Percentiles rank a stretch among this genome's conserved stretches.
These are phyloP conservation scores for Lacerta bilineata DNA, from an alignment of 2,797 vertebrate genomes.

Conservation along the genomic window DNA sequence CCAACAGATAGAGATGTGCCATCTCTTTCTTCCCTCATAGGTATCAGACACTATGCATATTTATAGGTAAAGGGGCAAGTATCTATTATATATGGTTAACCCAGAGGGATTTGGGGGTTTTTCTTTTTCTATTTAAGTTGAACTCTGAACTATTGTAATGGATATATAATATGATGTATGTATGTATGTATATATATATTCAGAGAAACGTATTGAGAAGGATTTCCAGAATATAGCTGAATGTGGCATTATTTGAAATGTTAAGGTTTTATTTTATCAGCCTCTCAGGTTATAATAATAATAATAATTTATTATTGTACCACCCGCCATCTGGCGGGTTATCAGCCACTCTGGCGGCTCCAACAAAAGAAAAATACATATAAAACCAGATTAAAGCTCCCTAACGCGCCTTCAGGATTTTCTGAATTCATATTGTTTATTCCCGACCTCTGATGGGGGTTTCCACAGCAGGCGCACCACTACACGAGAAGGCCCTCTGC, in stretches of 20 bases:
- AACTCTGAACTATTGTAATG: slow-evolving; percentile 11
- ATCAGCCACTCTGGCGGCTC: too few relatives aligned
- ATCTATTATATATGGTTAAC: slow-evolving; percentile 28
- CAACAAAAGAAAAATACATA: too few relatives aligned
- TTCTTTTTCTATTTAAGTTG: slow-evolving; percentile 18
- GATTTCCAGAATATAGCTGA: background rate
- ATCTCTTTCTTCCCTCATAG: background rate
- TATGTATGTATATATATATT: background rate
- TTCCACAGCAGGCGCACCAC: too few relatives aligned
- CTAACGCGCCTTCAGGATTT: too few relatives aligned
- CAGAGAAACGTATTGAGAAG: background rate
- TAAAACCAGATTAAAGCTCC: too few relatives aligned
- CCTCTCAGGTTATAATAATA: background rate
- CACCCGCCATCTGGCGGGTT: too few relatives aligned
- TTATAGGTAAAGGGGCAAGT: slow-evolving; percentile 22
- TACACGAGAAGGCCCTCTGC: too few relatives aligned
- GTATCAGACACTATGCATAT: slow-evolving; percentile 32
- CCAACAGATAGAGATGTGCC: slow-evolving; percentile 10
- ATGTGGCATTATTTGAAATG: background rate
- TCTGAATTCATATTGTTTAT: too few relatives aligned
- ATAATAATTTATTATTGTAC: too few relatives aligned
- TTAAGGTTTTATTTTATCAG: background rate
- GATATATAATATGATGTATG: background rate
- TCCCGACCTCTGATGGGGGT: too few relatives aligned
- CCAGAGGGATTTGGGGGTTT: slow-evolving; percentile 39